Conservation (phyloP, 37 sponge, comb jelly and placozoan genomes). For the Geodia barretti region DNA sequence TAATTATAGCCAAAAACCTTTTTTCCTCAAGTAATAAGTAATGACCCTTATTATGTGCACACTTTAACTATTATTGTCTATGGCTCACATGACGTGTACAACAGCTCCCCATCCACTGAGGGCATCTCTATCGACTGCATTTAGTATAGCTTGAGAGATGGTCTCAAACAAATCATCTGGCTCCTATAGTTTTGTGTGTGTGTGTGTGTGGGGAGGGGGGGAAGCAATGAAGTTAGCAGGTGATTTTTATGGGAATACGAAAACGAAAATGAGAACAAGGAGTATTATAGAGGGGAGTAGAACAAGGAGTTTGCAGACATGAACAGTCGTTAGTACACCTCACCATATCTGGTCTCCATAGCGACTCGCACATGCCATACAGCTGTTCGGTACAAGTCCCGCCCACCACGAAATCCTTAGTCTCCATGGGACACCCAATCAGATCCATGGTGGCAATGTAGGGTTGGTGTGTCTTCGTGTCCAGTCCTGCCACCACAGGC, state of each 20-base stretch:
- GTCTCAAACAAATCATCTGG: slow-evolving; percentile 96
- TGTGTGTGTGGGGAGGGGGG: not conserved
- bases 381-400: slow-evolving; percentile 96
- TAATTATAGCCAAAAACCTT: not conserved
- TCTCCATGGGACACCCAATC: slow-evolving; percentile 99
- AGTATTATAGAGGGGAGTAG: not conserved
- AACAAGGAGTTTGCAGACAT: not conserved
- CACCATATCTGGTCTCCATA: slow-evolving; percentile 96
- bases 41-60: not conserved
- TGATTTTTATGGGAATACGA: not conserved
- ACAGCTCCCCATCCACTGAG: slow-evolving; percentile 99
- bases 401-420: slow-evolving; percentile 94
- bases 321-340: not conserved
- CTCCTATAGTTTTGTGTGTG: slow-evolving; percentile 37
- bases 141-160: slow-evolving; percentile 93
- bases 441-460: slow-evolving; percentile 96
- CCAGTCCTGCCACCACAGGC: slow-evolving; percentile 94
- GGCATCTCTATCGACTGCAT: slow-evolving; percentile 95
- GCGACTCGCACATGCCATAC: slow-evolving; percentile 99
- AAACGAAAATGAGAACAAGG: not conserved
- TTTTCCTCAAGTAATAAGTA: not conserved
- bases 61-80: not conserved
- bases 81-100: slow-evolving; percentile 88
- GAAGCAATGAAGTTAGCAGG: no score
- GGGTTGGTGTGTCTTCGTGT: slow-evolving; percentile 83